These are phyloP conservation scores for Ispidina lecontei DNA, from an alignment of 2,797 vertebrate species.

Conservation along the genomic window DNA sequence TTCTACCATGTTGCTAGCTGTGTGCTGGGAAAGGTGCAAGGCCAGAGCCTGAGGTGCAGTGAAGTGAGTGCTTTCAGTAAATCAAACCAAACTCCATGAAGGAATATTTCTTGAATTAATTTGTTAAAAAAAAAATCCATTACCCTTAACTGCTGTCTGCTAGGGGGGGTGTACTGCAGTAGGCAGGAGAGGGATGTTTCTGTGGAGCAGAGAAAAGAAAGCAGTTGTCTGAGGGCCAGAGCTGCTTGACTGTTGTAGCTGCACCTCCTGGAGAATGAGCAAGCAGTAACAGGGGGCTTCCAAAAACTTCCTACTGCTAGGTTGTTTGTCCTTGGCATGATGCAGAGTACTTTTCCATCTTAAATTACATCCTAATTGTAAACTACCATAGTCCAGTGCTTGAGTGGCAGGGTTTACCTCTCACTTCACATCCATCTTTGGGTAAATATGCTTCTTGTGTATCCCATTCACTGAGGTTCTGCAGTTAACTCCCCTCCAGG, in stretches of 20 bases:
- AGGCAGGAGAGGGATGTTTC: accelerated
- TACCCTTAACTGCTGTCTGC: accelerated
- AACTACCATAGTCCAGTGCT: accelerated
- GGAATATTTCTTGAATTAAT: too few species aligned
- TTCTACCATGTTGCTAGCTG: accelerated
- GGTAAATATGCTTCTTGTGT: not conserved
- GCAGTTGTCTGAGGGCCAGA: accelerated
- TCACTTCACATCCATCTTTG: accelerated
- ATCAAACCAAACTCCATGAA: too few species aligned
- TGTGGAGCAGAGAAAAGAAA: not conserved
- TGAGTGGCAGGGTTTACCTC: accelerated
- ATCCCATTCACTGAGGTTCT: accelerated
- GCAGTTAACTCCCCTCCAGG: not conserved
- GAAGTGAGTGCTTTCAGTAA: too few species aligned
- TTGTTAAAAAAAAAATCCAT: too few species aligned
- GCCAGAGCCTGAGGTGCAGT: accelerated
- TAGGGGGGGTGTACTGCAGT: accelerated
- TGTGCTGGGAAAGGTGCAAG: not conserved
- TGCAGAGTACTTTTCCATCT: not conserved
- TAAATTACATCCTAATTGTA: accelerated
- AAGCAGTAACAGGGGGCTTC: not conserved
- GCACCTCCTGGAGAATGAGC: accelerated
- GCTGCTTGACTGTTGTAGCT: not conserved
- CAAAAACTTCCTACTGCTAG: accelerated
- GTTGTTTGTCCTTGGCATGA: not conserved